Evolutionary conservation across 2,797 vertebrate species (phyloP).

Genomic region (Natrix natrix): DNA sequence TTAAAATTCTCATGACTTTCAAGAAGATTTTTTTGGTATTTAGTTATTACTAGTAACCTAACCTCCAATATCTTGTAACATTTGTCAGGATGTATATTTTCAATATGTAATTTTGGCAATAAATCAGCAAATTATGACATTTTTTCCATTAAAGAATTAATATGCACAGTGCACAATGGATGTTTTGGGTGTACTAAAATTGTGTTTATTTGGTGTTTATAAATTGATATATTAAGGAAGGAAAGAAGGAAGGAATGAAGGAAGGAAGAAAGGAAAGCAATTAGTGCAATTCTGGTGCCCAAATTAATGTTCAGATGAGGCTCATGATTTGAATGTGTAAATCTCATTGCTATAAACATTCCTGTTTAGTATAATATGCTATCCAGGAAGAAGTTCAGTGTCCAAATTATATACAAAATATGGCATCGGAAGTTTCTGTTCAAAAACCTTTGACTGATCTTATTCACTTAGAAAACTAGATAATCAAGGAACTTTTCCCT

Average conservation of each 20-base stretch:
- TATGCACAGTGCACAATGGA: neutral
- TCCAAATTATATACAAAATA: constrained; percentile 6
- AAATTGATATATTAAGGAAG: neutral
- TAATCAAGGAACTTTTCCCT: constrained; percentile 48
- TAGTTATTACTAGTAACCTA: neutral
- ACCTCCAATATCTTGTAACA: neutral
- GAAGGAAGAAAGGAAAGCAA: neutral
- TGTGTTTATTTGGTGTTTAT: neutral
- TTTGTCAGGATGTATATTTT: neutral
- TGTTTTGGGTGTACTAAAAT: neutral
- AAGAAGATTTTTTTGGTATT: neutral
- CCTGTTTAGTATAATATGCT: neutral
- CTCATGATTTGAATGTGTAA: neutral
- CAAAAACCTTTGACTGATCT: constrained; percentile 27
- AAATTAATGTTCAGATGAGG: neutral
- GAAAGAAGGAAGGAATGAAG: neutral
- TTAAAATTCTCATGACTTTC: neutral
- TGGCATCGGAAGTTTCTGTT: neutral
- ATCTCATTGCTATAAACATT: constrained; percentile 21
- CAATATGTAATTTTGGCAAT: neutral
- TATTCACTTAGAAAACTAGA: constrained; percentile 33
- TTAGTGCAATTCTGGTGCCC: neutral
- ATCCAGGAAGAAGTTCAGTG: constrained; percentile 5
- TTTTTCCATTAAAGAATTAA: neutral
- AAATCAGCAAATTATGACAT: neutral